A percentile compares a stretch with the other conserved stretches of the same genome.
phyloP scores from a whole-genome alignment of 1,140 invertebrate genomes.

The Rhyacophila brunnea region DNA sequence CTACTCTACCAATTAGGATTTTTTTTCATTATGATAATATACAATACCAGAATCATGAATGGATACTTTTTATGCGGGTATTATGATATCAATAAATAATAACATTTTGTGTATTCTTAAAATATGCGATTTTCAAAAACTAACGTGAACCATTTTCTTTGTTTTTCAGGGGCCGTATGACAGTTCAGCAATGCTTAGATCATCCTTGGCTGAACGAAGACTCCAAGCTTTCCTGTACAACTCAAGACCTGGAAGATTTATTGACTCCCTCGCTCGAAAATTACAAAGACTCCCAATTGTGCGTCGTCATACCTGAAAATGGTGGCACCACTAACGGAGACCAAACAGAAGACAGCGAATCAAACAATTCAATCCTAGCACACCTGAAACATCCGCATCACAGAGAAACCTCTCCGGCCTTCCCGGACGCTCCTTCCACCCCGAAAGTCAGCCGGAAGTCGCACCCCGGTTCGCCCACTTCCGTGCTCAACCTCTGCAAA shows the following conservation, averaged over 20 bases:
- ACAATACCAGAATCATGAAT: too few species aligned
- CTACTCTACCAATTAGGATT: too few species aligned
- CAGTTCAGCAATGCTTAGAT: conserved; percentile 61
- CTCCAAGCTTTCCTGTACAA: conserved; percentile 34
- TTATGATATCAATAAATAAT: too few species aligned
- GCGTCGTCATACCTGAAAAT: conserved; percentile 24
- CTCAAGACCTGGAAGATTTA: conserved; percentile 36
- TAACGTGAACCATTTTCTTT: too few species aligned
- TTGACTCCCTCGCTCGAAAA: conserved; percentile 33
- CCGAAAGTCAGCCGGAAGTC: conserved; percentile 57
- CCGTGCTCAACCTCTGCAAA: conserved; percentile 51
- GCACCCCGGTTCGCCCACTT: conserved; percentile 45
- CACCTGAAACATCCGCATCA: conserved; percentile 48
- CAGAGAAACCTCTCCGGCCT: conserved; percentile 48
- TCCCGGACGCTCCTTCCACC: conserved; percentile 60
- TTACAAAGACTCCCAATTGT: conserved; percentile 13
- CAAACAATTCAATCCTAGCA: conserved; percentile 2
- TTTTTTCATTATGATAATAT: too few species aligned
- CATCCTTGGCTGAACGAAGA: conserved; percentile 59
- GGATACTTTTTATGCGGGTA: too few species aligned
- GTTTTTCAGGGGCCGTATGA: conserved; percentile 57
- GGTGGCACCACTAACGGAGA: neutral
- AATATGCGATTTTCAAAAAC: too few species aligned
- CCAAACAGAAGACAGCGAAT: conserved; percentile 26
- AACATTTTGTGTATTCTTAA: too few species aligned